A percentile compares a stretch with the other conserved stretches of the same genome.
Conservation (phyloP, 2,797 vertebrate species). For the Tolypeutes matacus region DNA sequence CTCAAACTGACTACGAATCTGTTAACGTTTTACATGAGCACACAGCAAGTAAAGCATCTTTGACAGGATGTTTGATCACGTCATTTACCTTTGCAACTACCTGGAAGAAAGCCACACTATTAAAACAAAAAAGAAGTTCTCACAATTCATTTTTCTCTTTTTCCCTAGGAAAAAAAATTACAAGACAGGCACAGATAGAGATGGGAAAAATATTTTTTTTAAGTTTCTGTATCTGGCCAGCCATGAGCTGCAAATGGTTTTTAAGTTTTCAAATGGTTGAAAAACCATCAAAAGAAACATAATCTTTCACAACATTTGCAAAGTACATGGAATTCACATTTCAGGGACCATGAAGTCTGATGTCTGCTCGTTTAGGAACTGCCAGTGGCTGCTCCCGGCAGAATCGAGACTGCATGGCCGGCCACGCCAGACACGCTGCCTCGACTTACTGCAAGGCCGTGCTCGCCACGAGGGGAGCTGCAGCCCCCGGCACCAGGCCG, state of each 20-base stretch:
- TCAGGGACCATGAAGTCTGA: fast-evolving
- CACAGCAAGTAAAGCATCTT: not conserved
- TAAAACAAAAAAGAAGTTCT: not conserved
- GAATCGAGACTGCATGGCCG: fast-evolving
- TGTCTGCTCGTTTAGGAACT: fast-evolving
- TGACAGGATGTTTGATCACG: fast-evolving
- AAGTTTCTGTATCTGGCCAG: fast-evolving
- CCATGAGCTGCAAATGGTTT: fast-evolving
- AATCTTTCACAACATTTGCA: fast-evolving
- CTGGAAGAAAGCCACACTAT: not conserved
- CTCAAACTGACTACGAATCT: not conserved
- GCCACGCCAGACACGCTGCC: not conserved
- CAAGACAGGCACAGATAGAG: fast-evolving
- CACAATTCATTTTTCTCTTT: not conserved
- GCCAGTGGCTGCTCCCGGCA: fast-evolving
- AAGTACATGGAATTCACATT: fast-evolving
- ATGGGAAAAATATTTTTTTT: fast-evolving
- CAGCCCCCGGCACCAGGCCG: no score
- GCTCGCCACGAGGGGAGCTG: no score
- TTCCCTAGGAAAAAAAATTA: not conserved
- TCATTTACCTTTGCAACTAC: no score
- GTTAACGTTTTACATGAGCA: no score
- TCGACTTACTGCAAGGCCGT: no score
- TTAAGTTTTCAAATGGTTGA: not conserved
- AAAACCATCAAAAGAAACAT: not conserved